phyloP scores from a whole-genome alignment of 2,797 vertebrate species.

The Falco cherrug region DNA sequence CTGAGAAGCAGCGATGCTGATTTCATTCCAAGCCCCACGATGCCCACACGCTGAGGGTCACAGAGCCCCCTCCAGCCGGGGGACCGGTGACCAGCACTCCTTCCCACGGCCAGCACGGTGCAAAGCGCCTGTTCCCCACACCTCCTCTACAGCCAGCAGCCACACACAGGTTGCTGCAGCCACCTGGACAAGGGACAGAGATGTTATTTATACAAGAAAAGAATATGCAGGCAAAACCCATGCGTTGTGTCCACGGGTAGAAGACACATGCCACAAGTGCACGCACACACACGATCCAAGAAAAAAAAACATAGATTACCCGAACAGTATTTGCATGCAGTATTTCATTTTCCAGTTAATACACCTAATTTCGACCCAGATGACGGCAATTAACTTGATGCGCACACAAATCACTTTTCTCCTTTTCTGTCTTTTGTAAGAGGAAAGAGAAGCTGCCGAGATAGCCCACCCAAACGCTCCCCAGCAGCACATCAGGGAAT shows the following conservation, averaged over 20 bases:
- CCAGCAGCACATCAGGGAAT: not conserved
- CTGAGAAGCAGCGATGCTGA: accelerated
- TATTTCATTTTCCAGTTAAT: not conserved
- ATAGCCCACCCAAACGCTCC: not conserved
- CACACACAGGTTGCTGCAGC: not conserved
- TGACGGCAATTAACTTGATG: slow-evolving; percentile 5
- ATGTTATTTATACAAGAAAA: not conserved
- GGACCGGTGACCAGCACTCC: not conserved
- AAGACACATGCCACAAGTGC: not conserved
- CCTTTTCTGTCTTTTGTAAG: not conserved
- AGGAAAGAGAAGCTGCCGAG: not conserved
- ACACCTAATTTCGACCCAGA: not conserved
- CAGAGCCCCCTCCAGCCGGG: not conserved
- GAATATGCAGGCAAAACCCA: not conserved
- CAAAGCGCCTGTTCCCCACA: accelerated
- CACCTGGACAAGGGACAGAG: not conserved
- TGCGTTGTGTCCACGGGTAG: accelerated
- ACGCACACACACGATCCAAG: accelerated
- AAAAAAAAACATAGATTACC: not conserved
- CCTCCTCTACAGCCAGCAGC: not conserved
- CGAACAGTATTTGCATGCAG: accelerated
- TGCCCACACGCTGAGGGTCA: accelerated
- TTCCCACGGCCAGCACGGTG: accelerated
- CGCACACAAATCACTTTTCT: not conserved
- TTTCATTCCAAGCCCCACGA: not conserved